Base-by-base conservation (phyloP, 2,888 invertebrate species). In the Polydrusus pterygomalis region DNA sequence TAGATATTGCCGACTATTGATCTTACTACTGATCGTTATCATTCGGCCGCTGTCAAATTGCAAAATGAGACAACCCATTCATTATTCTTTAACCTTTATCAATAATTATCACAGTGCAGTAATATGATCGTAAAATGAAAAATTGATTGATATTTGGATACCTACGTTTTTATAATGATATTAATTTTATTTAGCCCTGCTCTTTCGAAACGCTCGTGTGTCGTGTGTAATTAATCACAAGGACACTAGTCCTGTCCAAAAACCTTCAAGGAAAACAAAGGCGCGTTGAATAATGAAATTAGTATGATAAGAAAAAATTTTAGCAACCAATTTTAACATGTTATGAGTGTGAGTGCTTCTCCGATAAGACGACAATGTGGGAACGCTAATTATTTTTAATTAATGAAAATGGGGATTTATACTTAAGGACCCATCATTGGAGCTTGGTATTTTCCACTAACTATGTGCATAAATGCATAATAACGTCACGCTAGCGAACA, bases 211-310 rank as follows among this genome's bases (percentile, higher is more conserved):
- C 34, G 2, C 15, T 30, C 34, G 34, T 15, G 30, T 34, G 9
- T 34, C 15, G 34, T 30, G 30, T 34, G 5, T 34, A 34, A 56
- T 34, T 56, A 56, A 56, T 34, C 15, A 56, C 56, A 56, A 56
- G 56, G 56, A 56, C 56, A 34, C 15, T 34, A 34, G 6, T 56
- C 51, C 51, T 20, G 34, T 56, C 56, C 8, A 56, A 56, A 56
- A 56, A 34, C 34, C 56, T 56, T 56, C 56, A 34, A 56, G 34
- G 34, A 56, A 56, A 56, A 56, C 56, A 56, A 56, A 56, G 56
- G 8, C 0, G 54, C 30, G 34, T 56, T 56, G 56, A 56, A 30
- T 34, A 56, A 15, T 34, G 25, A 56, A 56, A 56, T 56, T 56
- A 15, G n/a, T 56, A 56, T 56, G 56, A 56, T 56, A 34, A 56